Base-by-base conservation (phyloP, 2,797 vertebrate genomes). In the Phyllotis vaccarum region DNA sequence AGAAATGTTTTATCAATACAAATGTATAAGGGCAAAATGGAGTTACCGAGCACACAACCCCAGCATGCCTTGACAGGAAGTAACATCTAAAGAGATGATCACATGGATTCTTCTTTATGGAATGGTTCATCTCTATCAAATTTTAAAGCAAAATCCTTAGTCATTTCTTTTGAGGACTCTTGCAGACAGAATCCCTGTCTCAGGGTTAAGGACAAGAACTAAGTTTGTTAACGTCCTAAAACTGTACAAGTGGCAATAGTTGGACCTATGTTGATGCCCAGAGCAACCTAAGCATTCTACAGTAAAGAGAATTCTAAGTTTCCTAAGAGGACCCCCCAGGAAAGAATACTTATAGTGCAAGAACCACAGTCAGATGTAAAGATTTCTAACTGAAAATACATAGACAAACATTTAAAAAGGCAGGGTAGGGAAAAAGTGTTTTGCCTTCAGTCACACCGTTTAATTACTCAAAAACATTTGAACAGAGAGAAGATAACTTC, bases 381-480 rank as follows among this genome's bases (percentile, higher is more conserved):
- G 24, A 60, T 70, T 66, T 92, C 31, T 46, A 87, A 43, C 5
- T 24, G 17, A 70, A 85, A 91, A 29, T 56, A 58, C 4, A 62
- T 54, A 6, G 60, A n/a, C 78, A 95, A 81, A 86, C 54, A 91
- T 68, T 95, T 72, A 21, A 56, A 56, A 96, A 86, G 52, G 31
- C 31, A 86, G 91, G 8, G 24, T 27, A 91, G 17, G 75, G n/a
- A 74, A 87, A 95, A 89, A 75, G 34, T 10, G 43, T 80, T 83
- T 12, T 49, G 5, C 34, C 87, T 76, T 56, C 29, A 49, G 34
- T 76, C 2, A 22, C 17, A 46, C 49, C 16, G 29, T 46, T 95
- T 68, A 90, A 96, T 92, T 49, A 86, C 49, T n/a, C 0, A 6
- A 12, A 14, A n/a, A 2, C 21, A 83, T 58, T 24, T 86, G 49